These are phyloP conservation scores for Rissa tridactyla DNA, from an alignment of 2,113 vertebrate species.

Conservation along the genomic window DNA sequence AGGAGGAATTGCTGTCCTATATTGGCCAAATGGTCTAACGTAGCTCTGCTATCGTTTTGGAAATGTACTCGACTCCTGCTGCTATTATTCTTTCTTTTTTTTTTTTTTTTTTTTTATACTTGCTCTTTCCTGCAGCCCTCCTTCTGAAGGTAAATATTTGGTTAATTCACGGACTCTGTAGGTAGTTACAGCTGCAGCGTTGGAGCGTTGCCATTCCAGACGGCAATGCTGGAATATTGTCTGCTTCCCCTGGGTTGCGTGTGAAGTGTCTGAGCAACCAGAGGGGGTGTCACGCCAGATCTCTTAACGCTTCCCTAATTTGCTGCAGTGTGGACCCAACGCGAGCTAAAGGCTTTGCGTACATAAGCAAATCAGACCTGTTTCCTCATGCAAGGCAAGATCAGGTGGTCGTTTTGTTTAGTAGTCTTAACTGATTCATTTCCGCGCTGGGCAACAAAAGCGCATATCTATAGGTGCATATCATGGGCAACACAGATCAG, in stretches of 20 bases:
- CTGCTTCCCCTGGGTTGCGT: background rate
- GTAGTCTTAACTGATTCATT: background rate
- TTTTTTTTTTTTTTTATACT: background rate
- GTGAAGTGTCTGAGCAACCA: background rate
- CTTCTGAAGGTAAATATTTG: constrained; percentile 29
- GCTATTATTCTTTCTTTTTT: background rate
- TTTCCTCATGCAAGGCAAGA: background rate
- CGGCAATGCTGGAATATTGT: background rate
- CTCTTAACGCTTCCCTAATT: background rate
- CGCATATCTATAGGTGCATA: fast-evolving
- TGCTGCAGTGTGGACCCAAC: background rate
- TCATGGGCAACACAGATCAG: background rate
- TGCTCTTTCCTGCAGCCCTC: background rate
- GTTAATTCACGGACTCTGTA: constrained; percentile 6
- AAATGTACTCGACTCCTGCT: background rate
- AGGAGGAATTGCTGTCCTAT: background rate
- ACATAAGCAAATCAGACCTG: background rate
- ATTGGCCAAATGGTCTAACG: background rate
- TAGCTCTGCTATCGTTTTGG: background rate
- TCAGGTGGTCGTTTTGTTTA: background rate
- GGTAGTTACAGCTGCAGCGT: constrained; percentile 2
- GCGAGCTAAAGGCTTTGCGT: background rate
- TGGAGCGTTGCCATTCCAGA: constrained; percentile 6
- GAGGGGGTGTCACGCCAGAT: background rate
- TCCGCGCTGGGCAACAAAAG: background rate